Evolutionary conservation across 1,140 invertebrate genomes (phyloP), one percentile per base, ranked within the genome.

Genomic region (Linepithema humile): DNA sequence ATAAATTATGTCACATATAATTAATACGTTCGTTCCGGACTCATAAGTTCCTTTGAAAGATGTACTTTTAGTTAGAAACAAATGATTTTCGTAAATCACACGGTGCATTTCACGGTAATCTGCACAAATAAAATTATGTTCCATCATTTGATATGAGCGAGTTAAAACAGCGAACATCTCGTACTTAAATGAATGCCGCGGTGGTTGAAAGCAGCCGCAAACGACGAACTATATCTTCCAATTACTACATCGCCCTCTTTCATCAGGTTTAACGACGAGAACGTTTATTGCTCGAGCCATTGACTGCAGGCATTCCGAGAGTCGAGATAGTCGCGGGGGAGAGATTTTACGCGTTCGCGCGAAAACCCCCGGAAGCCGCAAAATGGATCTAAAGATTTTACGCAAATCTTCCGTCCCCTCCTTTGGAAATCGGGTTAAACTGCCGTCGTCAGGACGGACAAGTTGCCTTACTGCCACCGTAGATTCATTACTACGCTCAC

Each of bases 401-500:
- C 87, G 85, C 75, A 86, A 90, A 87, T 87, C 85, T 91, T 86
- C 29, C 83, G 67, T 65, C 83, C 85, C 59, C 67, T 83, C 83
- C 60, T 57, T 83, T 86, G 82, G 45, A 88, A 88, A 86, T 80
- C 89, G 85, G 85, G 85, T 90, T 91, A 85, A 78, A 87, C 75
- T 83, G 70, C 77, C 78, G 67, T 77, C 82, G 84, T 85, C 84
- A 72, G 57, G 65, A 80, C 75, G 60, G 65, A 86, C 84, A 77
- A 85, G 72, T 70, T 82, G 67, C 45, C 84, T 69, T 88, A 84
- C 88, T 86, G 57, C 82, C 86, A 82, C 43, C 84, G 82, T 85
- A 88, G 91, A 93, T 93, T 93, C 91, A 92, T 93, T 93, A 92
- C 89, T 89, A 74, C 65, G 38, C 64, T 45, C 67, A 50, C 40